Percentiles rank a stretch among this genome's conserved stretches.
Conservation (phyloP, 2,113 vertebrate genomes). For the Collichthys lucidus region DNA sequence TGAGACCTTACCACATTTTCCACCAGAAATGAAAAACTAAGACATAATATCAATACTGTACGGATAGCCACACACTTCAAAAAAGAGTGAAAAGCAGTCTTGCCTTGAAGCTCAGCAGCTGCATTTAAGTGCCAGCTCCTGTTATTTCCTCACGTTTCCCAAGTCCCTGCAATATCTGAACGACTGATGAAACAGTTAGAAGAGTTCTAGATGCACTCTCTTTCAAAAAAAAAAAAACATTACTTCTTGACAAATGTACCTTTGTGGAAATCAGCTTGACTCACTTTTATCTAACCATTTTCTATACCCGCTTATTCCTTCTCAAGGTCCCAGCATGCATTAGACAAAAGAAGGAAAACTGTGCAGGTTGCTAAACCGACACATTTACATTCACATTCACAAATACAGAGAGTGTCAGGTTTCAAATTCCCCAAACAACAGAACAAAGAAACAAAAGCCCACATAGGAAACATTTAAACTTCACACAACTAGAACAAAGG, state of each 20-base stretch:
- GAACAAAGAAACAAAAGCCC: not conserved
- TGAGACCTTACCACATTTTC: slow-evolving; percentile 49
- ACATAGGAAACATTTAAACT: not conserved
- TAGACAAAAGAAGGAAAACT: not conserved
- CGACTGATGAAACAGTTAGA: slow-evolving; percentile 40
- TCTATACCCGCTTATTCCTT: not conserved
- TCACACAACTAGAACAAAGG: not conserved
- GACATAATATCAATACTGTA: slow-evolving; percentile 57
- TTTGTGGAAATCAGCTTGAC: slow-evolving; percentile 15
- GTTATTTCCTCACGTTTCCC: slow-evolving; percentile 16
- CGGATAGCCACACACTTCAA: slow-evolving; percentile 22
- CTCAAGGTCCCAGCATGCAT: slow-evolving; percentile 2
- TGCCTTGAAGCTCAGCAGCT: slow-evolving; percentile 43
- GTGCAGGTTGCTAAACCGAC: not conserved
- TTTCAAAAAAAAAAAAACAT: not conserved
- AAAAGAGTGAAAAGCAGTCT: slow-evolving; percentile 39
- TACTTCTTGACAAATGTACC: slow-evolving; percentile 33
- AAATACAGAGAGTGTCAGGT: not conserved
- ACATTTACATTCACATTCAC: not conserved
- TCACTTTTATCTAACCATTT: slow-evolving; percentile 10
- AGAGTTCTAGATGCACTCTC: slow-evolving; percentile 15
- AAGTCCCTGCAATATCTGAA: slow-evolving; percentile 36
- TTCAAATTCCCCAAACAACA: not conserved
- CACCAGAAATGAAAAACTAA: slow-evolving; percentile 53
- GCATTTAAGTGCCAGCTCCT: slow-evolving; percentile 30